Evolutionary conservation across 2,797 vertebrate species (phyloP), one percentile per base, ranked within the genome.

Genomic region (Cryptoblepharus egeriae): DNA sequence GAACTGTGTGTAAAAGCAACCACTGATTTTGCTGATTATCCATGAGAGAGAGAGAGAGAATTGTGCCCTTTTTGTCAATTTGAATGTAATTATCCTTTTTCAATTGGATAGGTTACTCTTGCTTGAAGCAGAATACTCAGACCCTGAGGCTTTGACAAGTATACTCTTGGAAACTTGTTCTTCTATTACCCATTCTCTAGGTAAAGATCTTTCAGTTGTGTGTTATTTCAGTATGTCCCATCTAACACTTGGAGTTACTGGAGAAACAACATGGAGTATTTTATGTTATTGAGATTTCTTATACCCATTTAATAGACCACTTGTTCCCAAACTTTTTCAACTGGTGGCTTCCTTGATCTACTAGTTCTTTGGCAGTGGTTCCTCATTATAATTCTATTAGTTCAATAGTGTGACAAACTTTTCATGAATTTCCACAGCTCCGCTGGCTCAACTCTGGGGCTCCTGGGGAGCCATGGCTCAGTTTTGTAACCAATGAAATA

Each of bases 111-210:
- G 98, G 90, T 95, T 99, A 88, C 92, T 97, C 94, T 95, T 99
- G 91, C 95, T 99, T 71, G 97, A 98, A 75, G 96, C 97, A 87
- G 97, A 97, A 64, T 94, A 96, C 81, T 94, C 95, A 26, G 97
- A 98, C 68, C 84, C 95, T 3, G 92, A 87, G 55, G 94, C 95
- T 72, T 95, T 99, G 92, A 94, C 96, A 30, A 97, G 97, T 94
- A 97, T 99, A 93, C 95, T 99, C 73, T 95, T 97, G 77, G 97
- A 98, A 92, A 97, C 97, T 39, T 99, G 97, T 92, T 96, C 96
- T 72, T 97, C 97, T 88, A 95, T 99, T 87, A 97, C 97, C 26
- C 93, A 96, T 92, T 98, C 98, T 94, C 96, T 99, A 96, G 98
- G 98, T 99, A 95, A 94, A 80, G 13, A 3, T 64, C 26, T 77